Evolutionary conservation across 2,797 vertebrate genomes (phyloP).

Genomic region (Champsocephalus gunnari): DNA sequence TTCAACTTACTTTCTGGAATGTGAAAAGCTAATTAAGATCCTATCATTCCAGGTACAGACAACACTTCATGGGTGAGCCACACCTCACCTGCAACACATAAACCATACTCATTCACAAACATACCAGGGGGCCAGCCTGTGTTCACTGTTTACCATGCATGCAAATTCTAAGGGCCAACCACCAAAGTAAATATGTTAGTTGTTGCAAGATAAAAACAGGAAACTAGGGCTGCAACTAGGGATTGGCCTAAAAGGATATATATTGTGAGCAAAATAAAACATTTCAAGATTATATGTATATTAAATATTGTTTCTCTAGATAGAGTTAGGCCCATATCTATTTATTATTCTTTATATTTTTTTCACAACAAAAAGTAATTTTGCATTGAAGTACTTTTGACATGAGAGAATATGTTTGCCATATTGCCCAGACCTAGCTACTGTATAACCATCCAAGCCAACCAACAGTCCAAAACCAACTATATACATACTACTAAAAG

Average conservation of each 20-base stretch:
- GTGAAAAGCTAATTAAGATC: slow-evolving; percentile 41
- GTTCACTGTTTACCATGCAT: slow-evolving; percentile 38
- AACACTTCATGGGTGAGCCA: slow-evolving; percentile 51
- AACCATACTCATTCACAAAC: slow-evolving; percentile 37
- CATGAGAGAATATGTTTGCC: too few species aligned
- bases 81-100: slow-evolving; percentile 74
- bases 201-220: slow-evolving; percentile 6
- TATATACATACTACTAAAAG: neutral
- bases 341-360: too few species aligned
- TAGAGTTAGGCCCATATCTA: too few species aligned
- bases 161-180: slow-evolving; percentile 25
- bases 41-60: slow-evolving; percentile 41
- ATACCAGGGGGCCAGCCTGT: neutral
- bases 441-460: neutral
- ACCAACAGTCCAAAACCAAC: neutral
- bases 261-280: too few species aligned
- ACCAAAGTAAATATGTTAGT: neutral
- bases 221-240: neutral
- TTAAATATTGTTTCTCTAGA: too few species aligned
- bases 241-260: too few species aligned
- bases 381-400: too few species aligned
- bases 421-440: too few species aligned
- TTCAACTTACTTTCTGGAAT: slow-evolving; percentile 69
- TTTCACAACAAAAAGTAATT: too few species aligned
- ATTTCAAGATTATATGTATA: too few species aligned